Conservation (phyloP, 2,888 invertebrate species). For the Odontothrips loti region DNA sequence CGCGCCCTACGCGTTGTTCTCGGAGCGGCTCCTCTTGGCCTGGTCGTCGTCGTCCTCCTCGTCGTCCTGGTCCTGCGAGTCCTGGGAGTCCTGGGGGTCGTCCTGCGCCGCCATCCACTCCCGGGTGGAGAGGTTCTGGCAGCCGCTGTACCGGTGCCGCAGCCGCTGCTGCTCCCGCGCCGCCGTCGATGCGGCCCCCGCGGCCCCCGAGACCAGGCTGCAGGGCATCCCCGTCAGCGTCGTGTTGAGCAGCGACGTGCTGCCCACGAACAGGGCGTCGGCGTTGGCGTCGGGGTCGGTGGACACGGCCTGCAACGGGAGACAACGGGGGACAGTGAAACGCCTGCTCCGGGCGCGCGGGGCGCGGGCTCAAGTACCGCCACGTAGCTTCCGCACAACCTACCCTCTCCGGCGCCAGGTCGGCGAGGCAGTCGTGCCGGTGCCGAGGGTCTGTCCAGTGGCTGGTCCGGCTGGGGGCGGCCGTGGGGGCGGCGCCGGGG, state of each 20-base stretch:
- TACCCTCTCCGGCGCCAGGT: neutral
- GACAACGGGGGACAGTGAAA: too few relatives aligned
- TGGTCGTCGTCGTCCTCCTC: neutral
- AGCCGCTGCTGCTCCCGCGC: slow-evolving; percentile 40
- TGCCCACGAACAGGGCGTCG: neutral
- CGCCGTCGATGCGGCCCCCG: neutral
- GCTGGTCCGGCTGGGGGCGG: neutral
- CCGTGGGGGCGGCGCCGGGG: neutral
- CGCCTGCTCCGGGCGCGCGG: too few relatives aligned
- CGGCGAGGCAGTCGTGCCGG: slow-evolving; percentile 17
- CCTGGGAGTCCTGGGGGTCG: neutral
- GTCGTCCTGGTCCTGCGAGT: neutral
- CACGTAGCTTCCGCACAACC: too few relatives aligned
- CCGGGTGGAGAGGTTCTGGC: slow-evolving; percentile 50
- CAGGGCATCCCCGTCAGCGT: slow-evolving; percentile 51
- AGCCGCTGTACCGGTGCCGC: slow-evolving; percentile 47
- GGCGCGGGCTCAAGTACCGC: too few relatives aligned
- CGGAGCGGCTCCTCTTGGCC: slow-evolving; percentile 15
- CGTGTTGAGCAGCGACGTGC: slow-evolving; percentile 39
- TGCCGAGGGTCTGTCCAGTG: neutral
- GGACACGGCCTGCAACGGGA: neutral
- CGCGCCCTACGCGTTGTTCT: slow-evolving; percentile 12
- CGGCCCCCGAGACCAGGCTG: slow-evolving; percentile 44
- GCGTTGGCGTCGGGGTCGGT: neutral
- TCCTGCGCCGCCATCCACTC: slow-evolving; percentile 30